A percentile compares a stretch with the other conserved stretches of the same genome.
Conservation (phyloP, 2,797 vertebrate genomes). For the Urophycis tenuis region DNA sequence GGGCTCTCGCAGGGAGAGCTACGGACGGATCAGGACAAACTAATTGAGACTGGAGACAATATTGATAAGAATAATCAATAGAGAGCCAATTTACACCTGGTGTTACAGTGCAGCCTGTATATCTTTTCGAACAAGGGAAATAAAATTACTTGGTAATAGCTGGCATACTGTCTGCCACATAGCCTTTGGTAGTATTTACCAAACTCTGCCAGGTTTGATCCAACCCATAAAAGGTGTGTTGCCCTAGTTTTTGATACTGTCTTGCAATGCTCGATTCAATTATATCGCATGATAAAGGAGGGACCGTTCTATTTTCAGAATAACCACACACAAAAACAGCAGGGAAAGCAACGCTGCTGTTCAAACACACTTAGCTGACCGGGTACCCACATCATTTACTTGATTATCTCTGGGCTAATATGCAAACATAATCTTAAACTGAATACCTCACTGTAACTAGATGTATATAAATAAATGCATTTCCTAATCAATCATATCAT, state of each 20-base stretch:
- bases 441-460: background rate
- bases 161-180: background rate
- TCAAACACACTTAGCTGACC: no score
- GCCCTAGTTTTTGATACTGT: background rate
- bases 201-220: slow-evolving; percentile 3
- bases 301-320: background rate
- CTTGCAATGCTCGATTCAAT: background rate
- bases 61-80: slow-evolving; percentile 8
- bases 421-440: background rate
- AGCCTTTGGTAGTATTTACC: background rate
- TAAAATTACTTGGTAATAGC: background rate
- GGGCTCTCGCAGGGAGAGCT: slow-evolving; percentile 61
- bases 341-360: background rate
- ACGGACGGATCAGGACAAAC: slow-evolving; percentile 42
- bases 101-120: background rate
- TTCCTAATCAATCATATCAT: background rate
- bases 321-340: background rate
- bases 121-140: background rate
- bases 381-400: background rate
- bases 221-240: background rate
- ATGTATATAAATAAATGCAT: background rate
- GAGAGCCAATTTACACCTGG: background rate
- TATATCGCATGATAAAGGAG: background rate
- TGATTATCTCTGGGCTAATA: background rate
- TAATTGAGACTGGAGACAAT: background rate